Evolutionary conservation across 2,888 invertebrate genomes (phyloP), one percentile per base, ranked within the genome.

Genomic region (Mythimna vitellina): DNA sequence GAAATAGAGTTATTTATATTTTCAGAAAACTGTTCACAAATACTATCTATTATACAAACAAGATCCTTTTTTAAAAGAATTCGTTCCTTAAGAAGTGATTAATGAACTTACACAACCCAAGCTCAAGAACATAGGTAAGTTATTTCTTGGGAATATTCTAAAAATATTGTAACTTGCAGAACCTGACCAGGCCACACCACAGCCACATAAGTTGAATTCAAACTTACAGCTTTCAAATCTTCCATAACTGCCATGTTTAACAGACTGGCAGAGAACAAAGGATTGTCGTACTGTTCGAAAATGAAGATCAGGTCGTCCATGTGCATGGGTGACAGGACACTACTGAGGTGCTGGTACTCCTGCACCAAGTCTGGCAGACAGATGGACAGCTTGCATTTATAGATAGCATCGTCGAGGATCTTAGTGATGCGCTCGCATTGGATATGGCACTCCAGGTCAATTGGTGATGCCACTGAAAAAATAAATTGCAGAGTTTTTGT

Each of bases 351-450:
- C 20, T 88, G 86, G 80, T 92, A 95, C 75, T 96, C 95, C 54
- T 93, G 91, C 14, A 96, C 95, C 57, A 95, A 86, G 20, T 88
- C 82, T 0, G 95, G 93, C 3, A 96, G 88, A 72, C 93, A 94
- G 8, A 95, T 80, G 0, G 95, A 92, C n/a, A 97, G 88, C 78
- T 95, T 94, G 20, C 95, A 92, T 84, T 96, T 96, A 69, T 93
- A 92, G 6, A 97, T 90, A 0, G 95, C 91, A 70, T 95, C 96
- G 70, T 96, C 93, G 10, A 97, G 83, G 66, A 97, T 96, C 82
- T 95, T 95, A 0, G 96, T 93, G 62, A 97, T 95, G 42, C 97
- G 92, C 73, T 96, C 96, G 4, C 95, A 93, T 89, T 97, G 96
- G 67, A 97, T 96, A 76, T 93, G 91, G 73, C 95, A 94, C 85